Conservation (phyloP, 2,113 vertebrate genomes). For the Rhynchomys soricoides region DNA sequence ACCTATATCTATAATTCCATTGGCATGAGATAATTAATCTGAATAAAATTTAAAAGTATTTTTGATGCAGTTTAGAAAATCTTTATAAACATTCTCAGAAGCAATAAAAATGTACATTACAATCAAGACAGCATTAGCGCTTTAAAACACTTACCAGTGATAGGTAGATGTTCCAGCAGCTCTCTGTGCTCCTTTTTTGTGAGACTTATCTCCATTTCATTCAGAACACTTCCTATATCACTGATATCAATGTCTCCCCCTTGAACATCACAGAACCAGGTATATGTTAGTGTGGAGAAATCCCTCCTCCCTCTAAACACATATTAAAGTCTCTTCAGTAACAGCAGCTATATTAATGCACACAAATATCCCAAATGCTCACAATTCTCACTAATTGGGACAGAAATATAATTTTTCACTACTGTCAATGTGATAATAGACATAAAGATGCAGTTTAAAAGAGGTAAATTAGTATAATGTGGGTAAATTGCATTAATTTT, state of each 20-base stretch:
- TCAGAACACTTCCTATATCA: neutral
- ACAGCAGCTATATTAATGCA: neutral
- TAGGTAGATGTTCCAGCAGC: neutral
- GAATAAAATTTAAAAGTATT: neutral
- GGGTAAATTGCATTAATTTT: neutral
- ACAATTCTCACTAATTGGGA: neutral
- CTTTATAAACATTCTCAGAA: neutral
- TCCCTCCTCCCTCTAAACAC: neutral
- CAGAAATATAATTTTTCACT: neutral
- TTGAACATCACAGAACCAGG: conserved; percentile 25
- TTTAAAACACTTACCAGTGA: conserved; percentile 49
- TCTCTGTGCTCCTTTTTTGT: neutral
- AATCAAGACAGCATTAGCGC: neutral
- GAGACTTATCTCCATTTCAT: conserved; percentile 1
- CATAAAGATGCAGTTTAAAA: neutral
- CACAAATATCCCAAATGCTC: neutral
- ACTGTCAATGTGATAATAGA: neutral
- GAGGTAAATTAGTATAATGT: neutral
- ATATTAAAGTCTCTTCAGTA: neutral
- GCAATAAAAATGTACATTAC: neutral
- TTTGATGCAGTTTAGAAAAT: neutral
- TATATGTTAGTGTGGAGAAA: neutral
- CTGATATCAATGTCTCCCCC: conserved; percentile 30
- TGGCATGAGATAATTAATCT: neutral
- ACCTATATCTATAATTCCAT: neutral